Conservation (phyloP, 1,140 invertebrate genomes). For the Drosophila bocqueti region DNA sequence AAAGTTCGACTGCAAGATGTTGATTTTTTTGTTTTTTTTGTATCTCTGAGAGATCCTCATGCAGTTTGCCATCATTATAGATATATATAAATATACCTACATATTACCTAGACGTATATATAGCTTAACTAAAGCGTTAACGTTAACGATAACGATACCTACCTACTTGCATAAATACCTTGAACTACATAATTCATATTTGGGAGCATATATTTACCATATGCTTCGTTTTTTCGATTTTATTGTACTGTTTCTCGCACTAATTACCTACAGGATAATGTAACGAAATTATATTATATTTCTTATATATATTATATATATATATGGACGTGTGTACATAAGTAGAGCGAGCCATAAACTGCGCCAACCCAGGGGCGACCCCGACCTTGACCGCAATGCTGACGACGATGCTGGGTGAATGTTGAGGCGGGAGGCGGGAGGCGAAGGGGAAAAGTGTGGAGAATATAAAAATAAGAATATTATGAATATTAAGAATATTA, state of each 20-base stretch:
- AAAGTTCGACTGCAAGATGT: constrained; percentile 22
- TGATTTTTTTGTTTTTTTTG: neutral
- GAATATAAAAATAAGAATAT: neutral
- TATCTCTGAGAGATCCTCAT: constrained; percentile 26
- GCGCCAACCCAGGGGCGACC: neutral
- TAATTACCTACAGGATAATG: constrained; percentile 67
- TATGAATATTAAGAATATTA: constrained; percentile 16
- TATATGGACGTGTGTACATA: constrained; percentile 29
- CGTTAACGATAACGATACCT: constrained; percentile 47
- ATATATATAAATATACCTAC: constrained; percentile 11
- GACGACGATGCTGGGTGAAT: neutral
- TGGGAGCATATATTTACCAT: constrained; percentile 52
- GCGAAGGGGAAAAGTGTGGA: too few species aligned
- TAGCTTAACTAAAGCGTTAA: constrained; percentile 38
- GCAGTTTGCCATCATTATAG: constrained; percentile 44
- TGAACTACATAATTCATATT: constrained; percentile 69
- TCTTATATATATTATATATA: constrained; percentile 62
- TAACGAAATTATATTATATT: constrained; percentile 51
- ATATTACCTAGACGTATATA: constrained; percentile 57
- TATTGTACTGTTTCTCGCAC: constrained; percentile 80
- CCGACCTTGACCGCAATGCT: neutral
- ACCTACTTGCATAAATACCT: constrained; percentile 49
- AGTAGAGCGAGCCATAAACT: constrained; percentile 9
- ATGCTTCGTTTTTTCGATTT: constrained; percentile 75
- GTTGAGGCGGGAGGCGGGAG: neutral